These are phyloP conservation scores for Leptura quadrifasciata DNA, from an alignment of 2,888 invertebrate species.

Conservation along the genomic window DNA sequence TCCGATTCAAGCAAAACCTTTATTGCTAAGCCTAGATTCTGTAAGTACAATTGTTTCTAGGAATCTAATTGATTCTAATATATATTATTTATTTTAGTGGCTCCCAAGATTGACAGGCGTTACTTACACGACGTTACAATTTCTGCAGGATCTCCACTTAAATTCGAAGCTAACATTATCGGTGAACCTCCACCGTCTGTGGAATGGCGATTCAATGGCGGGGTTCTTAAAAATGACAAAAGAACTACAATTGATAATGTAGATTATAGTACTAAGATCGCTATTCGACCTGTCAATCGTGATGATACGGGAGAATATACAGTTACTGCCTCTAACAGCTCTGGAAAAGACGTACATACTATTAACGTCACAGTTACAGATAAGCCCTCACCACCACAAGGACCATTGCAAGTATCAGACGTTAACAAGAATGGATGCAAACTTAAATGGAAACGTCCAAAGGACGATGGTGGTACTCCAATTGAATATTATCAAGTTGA, in stretches of 20 bases:
- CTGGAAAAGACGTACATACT: conserved; percentile 89
- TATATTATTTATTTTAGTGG: conserved; percentile 77
- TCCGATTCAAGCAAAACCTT: conserved; percentile 92
- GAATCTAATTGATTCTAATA: conserved; percentile 7
- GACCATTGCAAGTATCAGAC: conserved; percentile 91
- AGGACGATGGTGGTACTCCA: conserved; percentile 95
- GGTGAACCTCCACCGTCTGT: conserved; percentile 97
- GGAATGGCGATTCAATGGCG: conserved; percentile 92
- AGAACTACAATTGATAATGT: conserved; percentile 88
- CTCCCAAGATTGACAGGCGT: conserved; percentile 96
- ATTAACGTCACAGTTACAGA: conserved; percentile 90
- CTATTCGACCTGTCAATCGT: conserved; percentile 86
- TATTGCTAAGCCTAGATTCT: conserved; percentile 88
- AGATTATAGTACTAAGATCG: conserved; percentile 91
- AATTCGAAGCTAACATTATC: conserved; percentile 93
- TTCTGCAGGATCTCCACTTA: conserved; percentile 94
- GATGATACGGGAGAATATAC: conserved; percentile 92
- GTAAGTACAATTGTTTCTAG: conserved; percentile 72
- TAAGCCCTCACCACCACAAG: conserved; percentile 91
- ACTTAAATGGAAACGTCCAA: conserved; percentile 96
- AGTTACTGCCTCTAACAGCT: conserved; percentile 89
- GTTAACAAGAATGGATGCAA: conserved; percentile 95
- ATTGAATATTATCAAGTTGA: conserved; percentile 98
- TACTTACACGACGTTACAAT: conserved; percentile 92
- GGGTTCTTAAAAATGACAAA: conserved; percentile 81